These are phyloP conservation scores for Pogonocherus hispidulus DNA, from an alignment of 2,888 invertebrate genomes.

Conservation along the genomic window DNA sequence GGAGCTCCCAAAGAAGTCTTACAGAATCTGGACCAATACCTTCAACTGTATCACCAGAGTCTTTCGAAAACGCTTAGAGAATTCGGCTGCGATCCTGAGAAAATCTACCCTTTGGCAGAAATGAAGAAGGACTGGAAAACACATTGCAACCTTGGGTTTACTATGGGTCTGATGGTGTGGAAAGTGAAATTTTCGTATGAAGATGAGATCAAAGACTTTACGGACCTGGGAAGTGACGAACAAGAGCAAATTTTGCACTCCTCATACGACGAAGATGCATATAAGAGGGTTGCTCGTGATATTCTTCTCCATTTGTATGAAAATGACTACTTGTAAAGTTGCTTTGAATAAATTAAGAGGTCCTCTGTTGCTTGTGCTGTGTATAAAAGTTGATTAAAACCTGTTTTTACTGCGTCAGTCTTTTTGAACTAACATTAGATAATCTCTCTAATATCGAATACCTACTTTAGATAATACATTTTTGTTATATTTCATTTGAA, in stretches of 20 bases:
- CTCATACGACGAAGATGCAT: not conserved
- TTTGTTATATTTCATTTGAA: too few species aligned
- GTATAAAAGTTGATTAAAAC: too few species aligned
- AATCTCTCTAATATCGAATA: too few species aligned
- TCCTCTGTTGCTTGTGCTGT: too few species aligned
- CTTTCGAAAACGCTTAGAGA: slow-evolving; percentile 50
- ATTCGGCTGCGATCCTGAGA: slow-evolving; percentile 53
- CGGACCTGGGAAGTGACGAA: not conserved
- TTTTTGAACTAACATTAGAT: too few species aligned
- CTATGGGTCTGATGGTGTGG: slow-evolving; percentile 39
- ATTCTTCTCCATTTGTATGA: slow-evolving; percentile 8
- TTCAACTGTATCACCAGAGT: slow-evolving; percentile 58
- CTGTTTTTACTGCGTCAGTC: too few species aligned
- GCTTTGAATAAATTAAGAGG: not conserved
- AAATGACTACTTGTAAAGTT: slow-evolving; percentile 10
- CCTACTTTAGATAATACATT: too few species aligned
- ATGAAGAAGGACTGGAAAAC: slow-evolving; percentile 50
- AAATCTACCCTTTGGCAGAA: slow-evolving; percentile 55
- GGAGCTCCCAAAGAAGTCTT: slow-evolving; percentile 56
- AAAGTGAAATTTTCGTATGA: slow-evolving; percentile 43
- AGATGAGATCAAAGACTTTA: slow-evolving; percentile 42
- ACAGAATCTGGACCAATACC: slow-evolving; percentile 53
- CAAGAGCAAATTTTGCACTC: not conserved
- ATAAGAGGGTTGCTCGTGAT: not conserved
- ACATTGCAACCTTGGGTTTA: slow-evolving; percentile 43